Base-by-base conservation (phyloP, 2,797 vertebrate species). In the Ambastaia sidthimunki region DNA sequence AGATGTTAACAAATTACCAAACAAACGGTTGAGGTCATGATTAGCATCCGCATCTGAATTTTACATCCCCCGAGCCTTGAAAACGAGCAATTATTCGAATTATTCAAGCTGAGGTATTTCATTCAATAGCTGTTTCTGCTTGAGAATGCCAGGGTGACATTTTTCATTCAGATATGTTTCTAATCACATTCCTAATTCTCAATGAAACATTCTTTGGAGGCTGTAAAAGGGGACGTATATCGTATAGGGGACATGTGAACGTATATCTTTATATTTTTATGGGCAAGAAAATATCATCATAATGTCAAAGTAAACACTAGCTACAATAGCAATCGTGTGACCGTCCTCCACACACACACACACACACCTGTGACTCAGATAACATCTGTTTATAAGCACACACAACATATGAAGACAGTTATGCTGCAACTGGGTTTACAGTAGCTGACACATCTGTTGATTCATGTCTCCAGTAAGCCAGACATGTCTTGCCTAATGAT, bases 11-110 rank as follows among this genome's bases (percentile, higher is more conserved):
- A 28, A 28, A 28, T 2, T 28, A 28, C 28, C 28, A 28, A 28
- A 28, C 28, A 28, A 4, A 78, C 52, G 55, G 37, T 31, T 84
- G 76, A 76, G 71, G 78, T 81, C 82, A 78, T 60, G 83, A 54
- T 66, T 74, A 72, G 70, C 69, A 72, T 63, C 19, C 65, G 54
- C 66, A 72, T 81, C 83, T 81, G 50, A 68, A 67, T 77, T 79
- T 78, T 50, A 63, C 57, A 80, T 82, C 83, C 78, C 73, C 55
- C 74, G 70, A 41, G 75, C 78, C 78, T 68, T 74, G 72, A 74
- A 76, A 60, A 82, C 55, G 78, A 48, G 60, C 67, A 65, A 55
- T 52, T 71, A 78, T 70, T 34, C 78, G 65, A 13, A 77, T 25
- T 69, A 82, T 74, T 50, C 41, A 69, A 21, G 71, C n/a, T 31